Evolutionary conservation across 2,888 invertebrate genomes (phyloP).

Genomic region (Branchipolynoe longqiensis): DNA sequence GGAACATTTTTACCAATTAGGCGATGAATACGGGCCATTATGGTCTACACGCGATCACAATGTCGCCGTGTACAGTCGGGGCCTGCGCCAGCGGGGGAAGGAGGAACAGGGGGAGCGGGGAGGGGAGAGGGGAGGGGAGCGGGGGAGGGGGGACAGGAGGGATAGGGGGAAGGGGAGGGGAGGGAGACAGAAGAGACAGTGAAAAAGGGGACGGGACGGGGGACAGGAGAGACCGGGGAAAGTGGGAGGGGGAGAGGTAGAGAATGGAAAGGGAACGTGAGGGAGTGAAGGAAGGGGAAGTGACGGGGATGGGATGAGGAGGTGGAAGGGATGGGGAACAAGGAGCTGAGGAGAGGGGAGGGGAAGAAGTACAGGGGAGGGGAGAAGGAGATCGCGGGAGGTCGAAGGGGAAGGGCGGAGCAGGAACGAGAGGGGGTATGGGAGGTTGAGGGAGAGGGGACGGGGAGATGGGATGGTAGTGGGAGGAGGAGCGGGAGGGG

Average conservation of each 20-base stretch:
- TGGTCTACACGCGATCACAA: constrained; percentile 40
- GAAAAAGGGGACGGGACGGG: neutral
- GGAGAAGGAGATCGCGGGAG: no score
- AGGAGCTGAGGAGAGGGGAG: no score
- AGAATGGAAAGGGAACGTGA: neutral
- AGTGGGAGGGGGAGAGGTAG: neutral
- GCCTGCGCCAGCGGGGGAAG: no score
- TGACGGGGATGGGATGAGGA: no score
- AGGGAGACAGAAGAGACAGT: neutral
- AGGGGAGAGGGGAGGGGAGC: neutral
- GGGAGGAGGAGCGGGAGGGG: no score
- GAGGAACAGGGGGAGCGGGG: neutral
- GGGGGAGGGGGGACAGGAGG: neutral
- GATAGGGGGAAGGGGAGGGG: neutral
- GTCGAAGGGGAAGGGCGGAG: no score
- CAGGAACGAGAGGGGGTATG: no score
- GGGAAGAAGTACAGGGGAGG: no score
- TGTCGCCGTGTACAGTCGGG: neutral
- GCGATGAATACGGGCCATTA: constrained; percentile 22
- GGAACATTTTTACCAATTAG: constrained; percentile 51
- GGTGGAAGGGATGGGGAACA: no score
- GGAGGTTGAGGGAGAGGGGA: no score
- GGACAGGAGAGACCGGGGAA: neutral
- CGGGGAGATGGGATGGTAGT: no score
- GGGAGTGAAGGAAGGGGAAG: no score